Percentiles rank a stretch among this genome's conserved stretches.
Evolutionary conservation across 2,888 invertebrate species (phyloP).

Genomic region (Sarcophaga rosellei): DNA sequence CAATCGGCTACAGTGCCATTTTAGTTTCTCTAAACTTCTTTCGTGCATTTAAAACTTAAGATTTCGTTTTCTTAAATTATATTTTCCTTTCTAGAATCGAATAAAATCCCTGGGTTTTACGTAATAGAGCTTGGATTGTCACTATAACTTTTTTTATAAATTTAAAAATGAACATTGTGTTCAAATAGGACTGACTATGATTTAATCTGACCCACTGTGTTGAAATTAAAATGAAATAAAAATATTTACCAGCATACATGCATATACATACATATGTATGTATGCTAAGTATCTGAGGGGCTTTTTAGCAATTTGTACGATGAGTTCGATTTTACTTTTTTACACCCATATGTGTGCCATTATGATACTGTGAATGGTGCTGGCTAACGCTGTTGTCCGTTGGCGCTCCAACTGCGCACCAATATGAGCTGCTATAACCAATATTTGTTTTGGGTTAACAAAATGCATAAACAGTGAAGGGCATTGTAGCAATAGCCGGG

Average conservation of each 20-base stretch:
- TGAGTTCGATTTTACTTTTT: conserved; percentile 58
- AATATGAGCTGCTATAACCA: conserved; percentile 51
- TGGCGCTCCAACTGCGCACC: conserved; percentile 27
- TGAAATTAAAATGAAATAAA: not conserved
- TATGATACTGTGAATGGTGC: conserved; percentile 15
- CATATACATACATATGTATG: too few species aligned
- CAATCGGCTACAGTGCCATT: too few species aligned
- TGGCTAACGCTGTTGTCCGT: conserved; percentile 9
- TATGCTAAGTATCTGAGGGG: not conserved
- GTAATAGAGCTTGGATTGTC: too few species aligned
- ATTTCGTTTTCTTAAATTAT: too few species aligned
- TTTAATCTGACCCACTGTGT: conserved; percentile 19
- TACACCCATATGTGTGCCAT: conserved; percentile 41
- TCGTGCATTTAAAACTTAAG: too few species aligned
- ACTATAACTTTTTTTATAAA: too few species aligned
- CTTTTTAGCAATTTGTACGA: conserved; percentile 35
- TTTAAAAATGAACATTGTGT: too few species aligned
- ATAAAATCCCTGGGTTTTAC: too few species aligned
- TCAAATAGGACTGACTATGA: too few species aligned
- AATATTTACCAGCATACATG: not conserved
- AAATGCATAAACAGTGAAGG: conserved; percentile 12
- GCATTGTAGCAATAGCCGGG: too few species aligned
- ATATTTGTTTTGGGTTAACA: conserved; percentile 61
- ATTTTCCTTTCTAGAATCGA: too few species aligned
- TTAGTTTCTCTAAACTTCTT: too few species aligned